These are phyloP conservation scores for Rhagoletis pomonella DNA, from an alignment of 1,140 invertebrate species.

Conservation along the genomic window DNA sequence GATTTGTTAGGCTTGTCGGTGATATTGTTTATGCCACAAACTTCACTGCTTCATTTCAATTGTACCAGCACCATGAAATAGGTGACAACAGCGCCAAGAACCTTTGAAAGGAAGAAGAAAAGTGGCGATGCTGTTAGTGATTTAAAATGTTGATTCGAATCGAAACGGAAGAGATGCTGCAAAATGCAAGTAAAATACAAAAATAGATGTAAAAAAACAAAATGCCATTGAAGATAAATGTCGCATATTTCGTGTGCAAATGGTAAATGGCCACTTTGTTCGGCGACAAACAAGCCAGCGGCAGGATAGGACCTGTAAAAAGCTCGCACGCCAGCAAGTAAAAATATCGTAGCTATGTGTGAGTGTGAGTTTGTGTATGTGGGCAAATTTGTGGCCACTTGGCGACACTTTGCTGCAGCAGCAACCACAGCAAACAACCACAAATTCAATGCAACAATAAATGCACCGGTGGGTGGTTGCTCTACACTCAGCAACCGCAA, in stretches of 20 bases:
- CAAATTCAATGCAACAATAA: conserved; percentile 22
- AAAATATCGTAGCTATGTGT: background rate
- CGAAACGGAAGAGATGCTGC: background rate
- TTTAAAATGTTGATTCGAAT: background rate
- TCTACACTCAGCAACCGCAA: background rate
- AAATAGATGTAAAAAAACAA: background rate
- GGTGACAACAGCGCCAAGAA: conserved; percentile 90
- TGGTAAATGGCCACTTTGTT: conserved; percentile 2
- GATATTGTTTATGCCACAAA: background rate
- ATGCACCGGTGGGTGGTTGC: too few relatives aligned
- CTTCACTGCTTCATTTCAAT: conserved; percentile 80
- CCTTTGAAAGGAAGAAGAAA: conserved; percentile 75
- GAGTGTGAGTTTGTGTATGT: background rate
- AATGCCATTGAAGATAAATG: background rate
- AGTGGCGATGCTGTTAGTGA: background rate
- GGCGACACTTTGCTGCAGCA: background rate
- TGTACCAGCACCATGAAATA: conserved; percentile 93
- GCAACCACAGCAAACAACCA: background rate
- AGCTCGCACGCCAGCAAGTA: too few relatives aligned
- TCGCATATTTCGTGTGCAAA: background rate
- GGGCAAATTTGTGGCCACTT: conserved; percentile 10
- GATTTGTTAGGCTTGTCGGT: background rate
- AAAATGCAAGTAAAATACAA: conserved; percentile 1
- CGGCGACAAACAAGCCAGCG: background rate
- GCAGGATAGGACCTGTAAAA: background rate